phyloP scores from a whole-genome alignment of 2,888 invertebrate genomes.

The Idaea dimidiata region DNA sequence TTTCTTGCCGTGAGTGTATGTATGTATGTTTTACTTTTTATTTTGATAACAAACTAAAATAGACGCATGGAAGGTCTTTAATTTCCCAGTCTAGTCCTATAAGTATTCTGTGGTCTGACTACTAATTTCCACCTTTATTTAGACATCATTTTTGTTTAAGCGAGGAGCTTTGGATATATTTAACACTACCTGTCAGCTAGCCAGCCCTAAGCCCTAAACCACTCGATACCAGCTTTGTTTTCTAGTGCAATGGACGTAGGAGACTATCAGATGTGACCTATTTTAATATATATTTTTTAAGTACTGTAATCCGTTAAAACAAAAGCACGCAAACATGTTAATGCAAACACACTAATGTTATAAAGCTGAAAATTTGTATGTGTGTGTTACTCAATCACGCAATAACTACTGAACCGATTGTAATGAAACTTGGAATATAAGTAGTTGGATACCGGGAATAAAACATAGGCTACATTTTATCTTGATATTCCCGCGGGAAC shows the following conservation, averaged over 20 bases:
- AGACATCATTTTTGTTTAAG: not conserved
- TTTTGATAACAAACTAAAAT: not conserved
- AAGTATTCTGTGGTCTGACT: not conserved
- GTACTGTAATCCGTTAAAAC: conserved; percentile 5
- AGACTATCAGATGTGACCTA: conserved; percentile 32
- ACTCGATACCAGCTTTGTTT: conserved; percentile 45
- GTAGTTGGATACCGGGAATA: too few species aligned
- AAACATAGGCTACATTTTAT: too few species aligned
- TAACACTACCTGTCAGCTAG: not conserved
- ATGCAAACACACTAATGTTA: conserved; percentile 9
- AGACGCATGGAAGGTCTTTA: not conserved
- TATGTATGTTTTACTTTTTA: too few species aligned
- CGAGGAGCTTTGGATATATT: not conserved
- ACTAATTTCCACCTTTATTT: not conserved
- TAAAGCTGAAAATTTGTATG: too few species aligned
- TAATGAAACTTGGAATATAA: too few species aligned
- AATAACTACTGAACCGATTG: too few species aligned
- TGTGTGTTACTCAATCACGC: too few species aligned
- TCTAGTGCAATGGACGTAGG: conserved; percentile 27
- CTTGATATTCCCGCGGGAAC: too few species aligned
- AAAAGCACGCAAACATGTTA: not conserved
- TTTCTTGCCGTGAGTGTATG: too few species aligned
- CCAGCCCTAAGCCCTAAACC: conserved; percentile 29
- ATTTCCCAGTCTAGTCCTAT: not conserved
- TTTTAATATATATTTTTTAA: conserved; percentile 7